phyloP scores from a whole-genome alignment of 2,797 vertebrate genomes.

The Selene dorsalis region DNA sequence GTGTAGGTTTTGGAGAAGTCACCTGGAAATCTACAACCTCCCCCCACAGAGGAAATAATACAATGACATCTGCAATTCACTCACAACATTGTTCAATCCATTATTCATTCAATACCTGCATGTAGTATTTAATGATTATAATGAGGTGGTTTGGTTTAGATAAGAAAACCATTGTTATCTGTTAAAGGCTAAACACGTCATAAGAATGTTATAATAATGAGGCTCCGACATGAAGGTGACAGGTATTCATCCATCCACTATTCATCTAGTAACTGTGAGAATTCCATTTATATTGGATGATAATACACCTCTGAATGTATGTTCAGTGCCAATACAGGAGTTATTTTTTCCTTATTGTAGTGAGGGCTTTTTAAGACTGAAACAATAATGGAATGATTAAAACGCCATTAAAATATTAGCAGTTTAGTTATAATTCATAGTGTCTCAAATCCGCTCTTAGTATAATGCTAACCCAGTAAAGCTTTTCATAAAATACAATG shows the following conservation, averaged over 20 bases:
- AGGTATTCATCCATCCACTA: neutral
- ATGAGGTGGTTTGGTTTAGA: neutral
- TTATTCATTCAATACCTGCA: neutral
- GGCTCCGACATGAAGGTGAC: neutral
- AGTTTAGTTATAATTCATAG: neutral
- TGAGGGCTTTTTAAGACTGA: too few species aligned
- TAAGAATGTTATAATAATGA: neutral
- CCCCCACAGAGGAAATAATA: neutral
- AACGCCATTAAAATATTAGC: neutral
- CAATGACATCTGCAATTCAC: neutral
- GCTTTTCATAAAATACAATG: too few species aligned
- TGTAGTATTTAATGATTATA: neutral
- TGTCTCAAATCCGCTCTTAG: neutral
- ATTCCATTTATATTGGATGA: neutral
- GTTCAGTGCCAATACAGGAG: neutral
- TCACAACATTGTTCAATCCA: neutral
- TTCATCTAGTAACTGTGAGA: neutral
- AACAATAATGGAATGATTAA: neutral
- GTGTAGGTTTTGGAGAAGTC: neutral
- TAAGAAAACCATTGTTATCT: neutral
- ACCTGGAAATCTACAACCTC: neutral
- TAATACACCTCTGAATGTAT: neutral
- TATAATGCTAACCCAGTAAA: neutral
- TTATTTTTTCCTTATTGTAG: neutral
- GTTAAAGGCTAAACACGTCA: neutral